Evolutionary conservation across 2,797 vertebrate species (phyloP).

Genomic region (Artibeus lituratus): DNA sequence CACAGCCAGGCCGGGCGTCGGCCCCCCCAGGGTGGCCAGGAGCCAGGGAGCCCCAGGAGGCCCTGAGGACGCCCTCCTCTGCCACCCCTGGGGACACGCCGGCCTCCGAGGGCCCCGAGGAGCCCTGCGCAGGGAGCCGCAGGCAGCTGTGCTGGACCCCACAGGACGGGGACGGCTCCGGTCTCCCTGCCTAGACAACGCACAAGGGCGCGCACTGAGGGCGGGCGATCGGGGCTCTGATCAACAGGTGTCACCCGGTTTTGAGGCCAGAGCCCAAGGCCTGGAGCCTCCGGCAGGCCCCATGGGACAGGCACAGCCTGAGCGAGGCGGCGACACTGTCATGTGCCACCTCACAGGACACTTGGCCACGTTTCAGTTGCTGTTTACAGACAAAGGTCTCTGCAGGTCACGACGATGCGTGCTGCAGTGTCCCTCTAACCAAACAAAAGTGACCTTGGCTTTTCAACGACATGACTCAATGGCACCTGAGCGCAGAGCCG

Average conservation of each 20-base stretch:
- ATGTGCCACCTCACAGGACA: neutral
- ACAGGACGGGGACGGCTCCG: neutral
- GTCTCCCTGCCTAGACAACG: neutral
- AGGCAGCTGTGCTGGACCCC: accelerated
- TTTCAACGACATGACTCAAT: neutral
- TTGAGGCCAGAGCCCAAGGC: accelerated
- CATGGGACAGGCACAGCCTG: accelerated
- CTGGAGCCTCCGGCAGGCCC: accelerated
- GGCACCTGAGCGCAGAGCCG: neutral
- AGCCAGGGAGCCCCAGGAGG: neutral
- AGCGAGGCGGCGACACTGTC: neutral
- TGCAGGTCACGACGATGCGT: neutral
- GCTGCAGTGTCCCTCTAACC: neutral
- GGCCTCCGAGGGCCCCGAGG: accelerated
- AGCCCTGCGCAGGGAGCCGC: neutral
- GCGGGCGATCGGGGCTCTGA: accelerated
- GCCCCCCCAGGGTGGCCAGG: neutral
- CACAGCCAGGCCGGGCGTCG: accelerated
- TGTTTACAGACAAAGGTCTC: neutral
- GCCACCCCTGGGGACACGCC: neutral
- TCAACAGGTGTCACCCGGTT: neutral
- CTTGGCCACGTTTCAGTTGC: neutral
- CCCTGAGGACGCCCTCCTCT: neutral
- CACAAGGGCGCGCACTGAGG: neutral
- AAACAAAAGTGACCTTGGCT: neutral